Evolutionary conservation across 2,797 vertebrate genomes (phyloP), one percentile per base, ranked within the genome.

Genomic region (Pangasius larnaudii): DNA sequence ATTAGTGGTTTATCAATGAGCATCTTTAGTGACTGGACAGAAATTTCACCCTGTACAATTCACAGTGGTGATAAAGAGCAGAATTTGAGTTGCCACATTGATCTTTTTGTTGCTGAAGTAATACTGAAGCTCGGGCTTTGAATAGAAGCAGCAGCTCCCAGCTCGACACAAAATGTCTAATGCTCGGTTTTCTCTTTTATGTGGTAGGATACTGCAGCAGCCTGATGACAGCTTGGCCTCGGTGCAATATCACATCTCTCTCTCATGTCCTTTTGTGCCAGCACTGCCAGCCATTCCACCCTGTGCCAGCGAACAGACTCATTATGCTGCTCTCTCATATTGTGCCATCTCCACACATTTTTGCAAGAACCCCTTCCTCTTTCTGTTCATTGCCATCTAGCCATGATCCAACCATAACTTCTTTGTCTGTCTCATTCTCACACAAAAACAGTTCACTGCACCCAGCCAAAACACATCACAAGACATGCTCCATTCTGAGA

Each of bases 381-480:
- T 89, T 89, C 33, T n/a, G 65, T 63, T 33, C 36, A 24, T 56
- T 36, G 27, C 33, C 6, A 49, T 86, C 88, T 82, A 89, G 88
- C 78, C 78, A 82, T 85, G 42, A 53, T 81, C 63, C 51, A 84
- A 53, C 81, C 63, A 51, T 53, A 84, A 51, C 81, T 42, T 77
- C 56, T 49, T 77, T 86, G 9, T 77, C 53, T 75, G 3, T 16
- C 56, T 59, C 36, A 49, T 78, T 63, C 72, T 79, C n/a, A 59
- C 56, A 71, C 61, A 79, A 30, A 85, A 46, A 87, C 39, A 63
- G 46, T 75, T 79, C 42, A 81, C 22, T 71, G 19, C 67, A 49
- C 18, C 56, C 79, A 86, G 80, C 88, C 88, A 89, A 89, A 89
- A 89, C 85, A 88, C 85, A 84, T 89, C 61, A 61, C 85, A 80